Percentiles rank a stretch among this genome's conserved stretches.
These are phyloP conservation scores for Lepas anatifera DNA, from an alignment of 2,888 invertebrate genomes.

Conservation along the genomic window DNA sequence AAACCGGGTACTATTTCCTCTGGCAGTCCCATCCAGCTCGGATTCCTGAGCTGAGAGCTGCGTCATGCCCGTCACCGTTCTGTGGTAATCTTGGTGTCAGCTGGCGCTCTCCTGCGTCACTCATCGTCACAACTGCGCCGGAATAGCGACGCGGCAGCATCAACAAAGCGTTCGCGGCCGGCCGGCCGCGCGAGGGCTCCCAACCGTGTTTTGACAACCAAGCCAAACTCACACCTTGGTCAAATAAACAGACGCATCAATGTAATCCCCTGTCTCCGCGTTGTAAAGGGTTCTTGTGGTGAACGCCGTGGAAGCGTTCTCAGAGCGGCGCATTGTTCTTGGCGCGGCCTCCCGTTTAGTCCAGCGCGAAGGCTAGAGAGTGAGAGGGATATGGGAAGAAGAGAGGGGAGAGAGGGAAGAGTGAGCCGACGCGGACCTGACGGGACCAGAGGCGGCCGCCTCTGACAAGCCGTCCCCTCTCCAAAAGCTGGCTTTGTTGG, in stretches of 20 bases:
- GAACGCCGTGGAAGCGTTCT: no score
- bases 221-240: conserved; percentile 1
- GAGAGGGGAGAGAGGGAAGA: no score
- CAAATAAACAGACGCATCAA: conserved; percentile 8
- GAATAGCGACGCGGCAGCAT: conserved; percentile 10
- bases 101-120: background rate
- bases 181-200: background rate
- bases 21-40: no score
- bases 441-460: background rate
- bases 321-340: background rate
- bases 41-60: no score
- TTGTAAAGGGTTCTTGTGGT: conserved; percentile 9
- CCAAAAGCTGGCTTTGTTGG: background rate
- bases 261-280: conserved; percentile 10
- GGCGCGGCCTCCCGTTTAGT: background rate
- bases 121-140: background rate
- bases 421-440: background rate
- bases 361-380: no score
- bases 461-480: background rate
- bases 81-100: background rate
- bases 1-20: no score
- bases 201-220: conserved; percentile 6
- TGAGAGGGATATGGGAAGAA: no score
- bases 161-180: background rate
- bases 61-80: background rate